Conservation (phyloP, 2,888 invertebrate genomes). For the Nemurella pictetii region DNA sequence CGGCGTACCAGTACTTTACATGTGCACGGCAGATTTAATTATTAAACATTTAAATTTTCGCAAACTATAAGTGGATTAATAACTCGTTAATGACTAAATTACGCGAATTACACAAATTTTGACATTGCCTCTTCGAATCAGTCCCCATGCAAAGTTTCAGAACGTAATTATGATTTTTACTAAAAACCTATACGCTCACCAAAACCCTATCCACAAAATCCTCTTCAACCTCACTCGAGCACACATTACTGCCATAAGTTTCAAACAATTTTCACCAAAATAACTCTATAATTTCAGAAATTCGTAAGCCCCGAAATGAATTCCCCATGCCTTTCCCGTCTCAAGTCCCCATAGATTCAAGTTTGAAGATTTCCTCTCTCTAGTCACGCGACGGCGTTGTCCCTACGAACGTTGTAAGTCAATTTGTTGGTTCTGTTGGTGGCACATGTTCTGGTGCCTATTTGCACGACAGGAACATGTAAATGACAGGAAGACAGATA, state of each 20-base stretch:
- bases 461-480: slow-evolving; percentile 16
- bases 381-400: not conserved
- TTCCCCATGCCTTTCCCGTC: not conserved
- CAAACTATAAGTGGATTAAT: not conserved
- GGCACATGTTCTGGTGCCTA: slow-evolving; percentile 8
- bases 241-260: not conserved
- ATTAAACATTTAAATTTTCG: not conserved
- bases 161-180: not conserved
- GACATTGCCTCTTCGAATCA: not conserved
- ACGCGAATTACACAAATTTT: not conserved
- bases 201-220: not conserved
- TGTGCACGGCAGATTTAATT: not conserved
- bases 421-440: slow-evolving; percentile 10
- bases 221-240: not conserved
- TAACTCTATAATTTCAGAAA: slow-evolving; percentile 8
- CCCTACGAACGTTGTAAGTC: not conserved
- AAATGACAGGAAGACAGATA: slow-evolving; percentile 12
- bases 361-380: not conserved
- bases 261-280: not conserved
- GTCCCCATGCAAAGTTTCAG: not conserved
- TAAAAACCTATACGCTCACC: not conserved
- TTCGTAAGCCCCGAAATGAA: not conserved
- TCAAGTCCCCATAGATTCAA: not conserved
- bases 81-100: not conserved
- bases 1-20: too few species aligned